A percentile compares a stretch with the other conserved stretches of the same genome.
These are phyloP conservation scores for Mastacembelus armatus DNA, from an alignment of 2,797 vertebrate genomes.

Conservation along the genomic window DNA sequence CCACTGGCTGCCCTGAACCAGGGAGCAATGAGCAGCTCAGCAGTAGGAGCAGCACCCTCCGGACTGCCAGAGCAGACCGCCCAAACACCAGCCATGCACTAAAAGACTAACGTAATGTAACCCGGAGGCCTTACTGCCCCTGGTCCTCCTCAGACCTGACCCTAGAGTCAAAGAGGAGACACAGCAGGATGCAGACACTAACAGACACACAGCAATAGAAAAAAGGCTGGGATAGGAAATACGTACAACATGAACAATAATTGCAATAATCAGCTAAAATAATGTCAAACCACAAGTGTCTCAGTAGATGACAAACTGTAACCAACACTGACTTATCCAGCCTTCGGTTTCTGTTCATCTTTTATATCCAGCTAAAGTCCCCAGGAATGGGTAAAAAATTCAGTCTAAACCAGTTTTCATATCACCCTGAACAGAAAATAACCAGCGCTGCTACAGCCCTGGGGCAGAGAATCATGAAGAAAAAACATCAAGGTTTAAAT, in stretches of 20 bases:
- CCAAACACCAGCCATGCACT: not conserved
- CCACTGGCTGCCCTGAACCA: conserved; percentile 35
- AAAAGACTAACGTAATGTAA: conserved; percentile 1
- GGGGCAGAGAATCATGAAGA: too few relatives aligned
- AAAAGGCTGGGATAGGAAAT: not conserved
- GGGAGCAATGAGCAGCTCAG: not conserved
- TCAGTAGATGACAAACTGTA: not conserved
- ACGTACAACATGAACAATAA: not conserved
- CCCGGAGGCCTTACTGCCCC: conserved; percentile 14
- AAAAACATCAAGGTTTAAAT: too few relatives aligned
- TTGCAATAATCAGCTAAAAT: not conserved
- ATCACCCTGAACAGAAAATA: too few relatives aligned
- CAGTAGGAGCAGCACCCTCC: not conserved
- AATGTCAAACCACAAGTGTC: not conserved
- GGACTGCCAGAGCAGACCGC: not conserved
- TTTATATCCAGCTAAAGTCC: conserved; percentile 5
- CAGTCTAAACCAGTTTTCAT: too few relatives aligned
- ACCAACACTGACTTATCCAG: not conserved
- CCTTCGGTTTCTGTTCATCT: conserved; percentile 8
- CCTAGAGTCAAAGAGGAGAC: not conserved
- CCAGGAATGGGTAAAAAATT: too few relatives aligned
- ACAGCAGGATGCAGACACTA: not conserved
- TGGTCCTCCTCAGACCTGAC: not conserved
- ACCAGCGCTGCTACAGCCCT: not conserved
- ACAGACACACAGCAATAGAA: not conserved